Conservation (phyloP, 2,888 invertebrate species). For the Linnaemya tessellans region DNA sequence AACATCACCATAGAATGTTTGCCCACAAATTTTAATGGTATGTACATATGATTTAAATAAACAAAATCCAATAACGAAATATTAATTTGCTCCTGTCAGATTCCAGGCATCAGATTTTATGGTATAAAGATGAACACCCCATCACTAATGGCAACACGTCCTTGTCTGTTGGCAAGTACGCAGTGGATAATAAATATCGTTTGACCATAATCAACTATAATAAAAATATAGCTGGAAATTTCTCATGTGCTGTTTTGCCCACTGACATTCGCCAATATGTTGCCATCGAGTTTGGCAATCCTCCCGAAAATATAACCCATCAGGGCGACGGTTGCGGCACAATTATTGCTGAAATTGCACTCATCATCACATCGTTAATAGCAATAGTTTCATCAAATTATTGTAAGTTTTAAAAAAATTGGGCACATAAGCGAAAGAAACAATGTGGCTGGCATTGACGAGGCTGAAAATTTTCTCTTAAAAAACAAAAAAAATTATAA, state of each 20-base stretch:
- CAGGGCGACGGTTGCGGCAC: conserved; percentile 18
- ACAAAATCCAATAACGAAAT: neutral
- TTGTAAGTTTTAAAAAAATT: conserved; percentile 28
- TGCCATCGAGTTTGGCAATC: conserved; percentile 56
- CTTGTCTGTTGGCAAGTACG: conserved; percentile 50
- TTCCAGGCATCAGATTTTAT: conserved; percentile 55
- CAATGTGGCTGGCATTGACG: conserved; percentile 30
- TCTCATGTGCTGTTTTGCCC: conserved; percentile 61
- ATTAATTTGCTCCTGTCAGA: conserved; percentile 30
- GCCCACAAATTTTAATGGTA: conserved; percentile 65
- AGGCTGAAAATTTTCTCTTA: conserved; percentile 48
- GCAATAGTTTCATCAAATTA: conserved; percentile 45
- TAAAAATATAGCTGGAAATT: conserved; percentile 50
- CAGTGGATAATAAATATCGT: conserved; percentile 59
- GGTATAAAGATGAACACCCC: conserved; percentile 58
- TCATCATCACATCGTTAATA: conserved; percentile 37
- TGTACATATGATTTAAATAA: neutral
- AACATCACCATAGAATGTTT: conserved; percentile 63
- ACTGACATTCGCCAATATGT: conserved; percentile 57
- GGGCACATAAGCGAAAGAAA: neutral
- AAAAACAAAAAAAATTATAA: conserved; percentile 20
- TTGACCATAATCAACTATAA: conserved; percentile 63
- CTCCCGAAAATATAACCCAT: conserved; percentile 63
- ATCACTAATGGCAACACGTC: conserved; percentile 67
- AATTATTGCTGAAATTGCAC: conserved; percentile 8